Evolutionary conservation across 2,797 vertebrate genomes (phyloP).

Genomic region (Sarcoramphus papa): DNA sequence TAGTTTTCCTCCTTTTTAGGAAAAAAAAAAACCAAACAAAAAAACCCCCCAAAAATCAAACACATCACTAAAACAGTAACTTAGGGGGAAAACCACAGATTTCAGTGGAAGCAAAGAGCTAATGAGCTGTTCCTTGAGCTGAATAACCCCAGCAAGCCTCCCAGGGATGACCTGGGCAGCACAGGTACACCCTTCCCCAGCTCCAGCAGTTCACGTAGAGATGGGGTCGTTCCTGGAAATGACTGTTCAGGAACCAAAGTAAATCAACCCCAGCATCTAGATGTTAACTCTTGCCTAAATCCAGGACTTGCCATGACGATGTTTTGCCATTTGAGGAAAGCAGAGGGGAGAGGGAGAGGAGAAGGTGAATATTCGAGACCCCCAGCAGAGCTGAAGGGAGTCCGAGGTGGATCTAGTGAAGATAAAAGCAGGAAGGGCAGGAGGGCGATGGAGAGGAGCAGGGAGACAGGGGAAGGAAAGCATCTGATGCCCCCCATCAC

Average conservation of each 20-base stretch:
- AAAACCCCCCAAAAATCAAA: no score
- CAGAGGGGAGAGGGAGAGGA: background rate
- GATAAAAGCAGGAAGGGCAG: background rate
- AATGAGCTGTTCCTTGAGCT: background rate
- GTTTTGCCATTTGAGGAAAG: background rate
- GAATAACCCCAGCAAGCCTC: background rate
- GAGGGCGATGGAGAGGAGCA: background rate
- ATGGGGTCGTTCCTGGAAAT: fast-evolving
- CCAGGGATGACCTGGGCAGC: background rate
- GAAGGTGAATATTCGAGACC: background rate
- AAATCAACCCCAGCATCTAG: background rate
- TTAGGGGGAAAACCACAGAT: background rate
- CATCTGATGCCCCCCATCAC: fast-evolving
- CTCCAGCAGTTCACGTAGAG: background rate
- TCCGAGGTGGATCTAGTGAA: background rate
- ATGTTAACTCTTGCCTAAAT: background rate
- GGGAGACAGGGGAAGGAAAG: background rate
- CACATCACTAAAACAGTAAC: background rate
- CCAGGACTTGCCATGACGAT: background rate
- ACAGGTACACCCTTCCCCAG: background rate
- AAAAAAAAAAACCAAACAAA: background rate
- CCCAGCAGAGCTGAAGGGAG: background rate
- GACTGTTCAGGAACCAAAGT: background rate
- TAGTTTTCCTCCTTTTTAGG: background rate
- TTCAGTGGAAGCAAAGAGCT: background rate